Evolutionary conservation across 2,113 vertebrate species (phyloP), one percentile per base, ranked within the genome.

Genomic region (Megaptera novaeangliae): DNA sequence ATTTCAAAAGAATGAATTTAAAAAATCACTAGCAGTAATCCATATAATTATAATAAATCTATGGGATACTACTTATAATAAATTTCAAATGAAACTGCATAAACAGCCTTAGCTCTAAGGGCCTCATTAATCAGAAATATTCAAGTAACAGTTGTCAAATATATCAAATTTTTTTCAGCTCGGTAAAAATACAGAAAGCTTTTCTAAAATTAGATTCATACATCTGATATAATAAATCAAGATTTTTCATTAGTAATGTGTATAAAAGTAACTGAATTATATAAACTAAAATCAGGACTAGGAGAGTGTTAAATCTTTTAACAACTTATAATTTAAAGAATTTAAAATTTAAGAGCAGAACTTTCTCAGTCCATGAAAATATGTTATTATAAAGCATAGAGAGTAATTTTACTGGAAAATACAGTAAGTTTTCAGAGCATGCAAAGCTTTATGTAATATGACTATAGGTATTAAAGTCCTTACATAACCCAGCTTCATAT

Each of bases 161-260:
- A 63, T 5, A 95, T 84, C 71, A 95, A 95, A 52, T 21, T 85
- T 68, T 94, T 69, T 82, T 98, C 97, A 92, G 34, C 83, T 95
- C 64, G 81, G 12, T 94, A 86, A 84, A 91, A 75, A 82, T 44
- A 96, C 25, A 20, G 27, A 29, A 27, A 94, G n/a, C 0, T 96
- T 97, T 97, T 96, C 90, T 92, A 97, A 97, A 97, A 93, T 91
- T 88, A 96, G 52, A 95, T 86, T 96, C 86, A 96, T 95, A 83
- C 10, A 94, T 96, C 91, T 83, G 82, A 97, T 92, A 36, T 41
- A 93, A 75, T 94, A 98, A 97, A 78, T 78, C 94, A 95, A 44
- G 44, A 44, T 34, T 34, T 86, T 97, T 98, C 88, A 96, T 96
- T 96, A 97, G 46, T 41, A 97, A 95, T 78, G 44, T 82, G 11